phyloP scores from a whole-genome alignment of 2,888 invertebrate genomes.

The Acanthosepion pharaonis region DNA sequence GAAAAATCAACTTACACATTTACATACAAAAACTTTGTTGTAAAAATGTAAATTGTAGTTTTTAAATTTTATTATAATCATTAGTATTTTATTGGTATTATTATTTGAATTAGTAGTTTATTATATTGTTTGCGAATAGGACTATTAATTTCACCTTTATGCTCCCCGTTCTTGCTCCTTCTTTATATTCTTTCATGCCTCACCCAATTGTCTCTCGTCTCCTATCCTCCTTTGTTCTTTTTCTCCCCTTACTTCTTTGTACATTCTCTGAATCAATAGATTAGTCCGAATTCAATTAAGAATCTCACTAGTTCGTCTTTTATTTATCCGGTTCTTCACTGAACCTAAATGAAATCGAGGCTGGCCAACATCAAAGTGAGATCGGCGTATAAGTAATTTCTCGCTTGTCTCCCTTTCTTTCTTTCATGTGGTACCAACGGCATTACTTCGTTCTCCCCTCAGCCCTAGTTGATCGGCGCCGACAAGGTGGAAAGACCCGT shows the following conservation, averaged over 20 bases:
- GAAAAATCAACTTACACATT: no score
- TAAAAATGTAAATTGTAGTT: no score
- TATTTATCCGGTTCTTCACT: not conserved
- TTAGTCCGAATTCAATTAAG: not conserved
- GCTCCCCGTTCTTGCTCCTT: not conserved
- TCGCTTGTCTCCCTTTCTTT: not conserved
- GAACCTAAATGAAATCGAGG: not conserved
- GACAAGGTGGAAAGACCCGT: not conserved
- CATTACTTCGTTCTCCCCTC: not conserved
- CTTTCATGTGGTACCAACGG: constrained; percentile 10
- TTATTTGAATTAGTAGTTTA: no score
- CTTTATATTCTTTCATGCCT: accelerated
- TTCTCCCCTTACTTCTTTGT: not conserved
- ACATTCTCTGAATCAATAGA: not conserved
- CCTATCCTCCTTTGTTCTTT: not conserved
- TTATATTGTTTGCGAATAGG: no score
- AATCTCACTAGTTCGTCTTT: not conserved
- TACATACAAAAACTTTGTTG: no score
- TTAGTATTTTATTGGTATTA: no score
- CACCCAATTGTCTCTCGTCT: not conserved
- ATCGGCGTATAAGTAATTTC: not conserved
- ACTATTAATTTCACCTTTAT: no score
- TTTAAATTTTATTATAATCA: no score
- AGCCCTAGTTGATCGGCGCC: not conserved
- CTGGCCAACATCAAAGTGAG: not conserved